Percentiles rank a stretch among this genome's conserved stretches.
Evolutionary conservation across 53 echinoderm and acorn worm species (phyloP).

Genomic region (Paelopatides confundens): DNA sequence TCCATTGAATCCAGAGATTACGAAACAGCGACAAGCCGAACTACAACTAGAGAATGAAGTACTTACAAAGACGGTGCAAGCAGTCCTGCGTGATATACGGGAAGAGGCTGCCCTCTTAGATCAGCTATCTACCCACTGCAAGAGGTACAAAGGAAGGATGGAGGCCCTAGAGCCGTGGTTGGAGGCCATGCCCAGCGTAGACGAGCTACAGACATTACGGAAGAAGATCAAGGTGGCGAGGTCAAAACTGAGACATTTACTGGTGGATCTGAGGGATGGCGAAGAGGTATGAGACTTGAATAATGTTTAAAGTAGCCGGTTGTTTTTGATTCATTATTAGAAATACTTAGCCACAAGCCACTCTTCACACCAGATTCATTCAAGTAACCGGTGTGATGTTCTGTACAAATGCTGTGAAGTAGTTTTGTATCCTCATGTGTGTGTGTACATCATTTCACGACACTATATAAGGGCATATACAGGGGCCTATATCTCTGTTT

Average conservation of each 20-base stretch:
- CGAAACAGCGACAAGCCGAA: conserved; percentile 13
- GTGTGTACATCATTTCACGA: too few relatives aligned
- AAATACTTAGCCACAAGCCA: too few relatives aligned
- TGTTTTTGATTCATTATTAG: too few relatives aligned
- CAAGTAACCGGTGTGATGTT: too few relatives aligned
- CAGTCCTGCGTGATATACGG: conserved; percentile 28
- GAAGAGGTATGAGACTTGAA: conserved; percentile 76
- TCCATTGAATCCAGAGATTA: conserved; percentile 1
- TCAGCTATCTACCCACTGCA: conserved; percentile 51
- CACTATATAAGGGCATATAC: too few relatives aligned
- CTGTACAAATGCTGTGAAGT: too few relatives aligned
- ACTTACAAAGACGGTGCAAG: conserved; percentile 53
- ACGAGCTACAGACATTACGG: conserved; percentile 69
- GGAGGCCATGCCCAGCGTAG: conserved; percentile 69
- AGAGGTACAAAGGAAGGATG: conserved; percentile 20
- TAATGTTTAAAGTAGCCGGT: too few relatives aligned
- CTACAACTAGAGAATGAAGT: conserved; percentile 32
- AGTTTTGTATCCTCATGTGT: too few relatives aligned
- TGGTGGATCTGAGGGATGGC: conserved; percentile 79
- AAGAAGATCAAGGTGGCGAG: conserved; percentile 70
- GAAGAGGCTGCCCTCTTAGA: conserved; percentile 57
- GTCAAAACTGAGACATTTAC: conserved; percentile 75
- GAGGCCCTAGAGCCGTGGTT: conserved; percentile 72
- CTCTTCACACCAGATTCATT: too few relatives aligned
- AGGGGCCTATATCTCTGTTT: too few relatives aligned